These are phyloP conservation scores for Chaetodon trifasciatus DNA, from an alignment of 2,797 vertebrate genomes.

Conservation along the genomic window DNA sequence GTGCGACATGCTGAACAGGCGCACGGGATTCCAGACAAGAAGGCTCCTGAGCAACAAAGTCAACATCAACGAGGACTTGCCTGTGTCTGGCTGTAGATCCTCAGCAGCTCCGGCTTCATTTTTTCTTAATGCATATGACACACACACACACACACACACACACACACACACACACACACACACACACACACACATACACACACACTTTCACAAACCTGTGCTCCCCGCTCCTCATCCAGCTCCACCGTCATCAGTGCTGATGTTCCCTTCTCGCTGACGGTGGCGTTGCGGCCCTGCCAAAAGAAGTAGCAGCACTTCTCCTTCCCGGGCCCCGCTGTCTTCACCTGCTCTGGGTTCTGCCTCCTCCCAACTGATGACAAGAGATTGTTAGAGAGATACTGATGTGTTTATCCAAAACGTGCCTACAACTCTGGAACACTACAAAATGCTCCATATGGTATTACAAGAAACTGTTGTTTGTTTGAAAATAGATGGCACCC, in stretches of 20 bases:
- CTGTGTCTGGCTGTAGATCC: too few relatives aligned
- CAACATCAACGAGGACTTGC: too few relatives aligned
- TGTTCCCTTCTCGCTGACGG: slow-evolving; percentile 94
- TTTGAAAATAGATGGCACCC: slow-evolving; percentile 49
- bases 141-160: neutral
- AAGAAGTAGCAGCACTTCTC: slow-evolving; percentile 98
- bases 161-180: neutral
- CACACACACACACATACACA: too few relatives aligned
- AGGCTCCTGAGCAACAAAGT: too few relatives aligned
- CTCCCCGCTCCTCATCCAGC: slow-evolving; percentile 94
- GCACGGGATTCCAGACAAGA: too few relatives aligned
- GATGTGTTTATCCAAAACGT: too few relatives aligned
- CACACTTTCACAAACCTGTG: slow-evolving; percentile 86
- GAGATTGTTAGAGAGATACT: neutral
- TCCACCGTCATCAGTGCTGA: slow-evolving; percentile 96
- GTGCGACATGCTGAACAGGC: too few relatives aligned
- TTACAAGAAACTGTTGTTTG: neutral
- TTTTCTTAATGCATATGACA: too few relatives aligned
- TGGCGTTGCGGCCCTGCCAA: slow-evolving; percentile 95
- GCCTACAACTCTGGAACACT: neutral
- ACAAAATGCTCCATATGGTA: neutral
- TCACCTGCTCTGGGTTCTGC: slow-evolving; percentile 88
- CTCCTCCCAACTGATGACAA: slow-evolving; percentile 89
- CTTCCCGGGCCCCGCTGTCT: slow-evolving; percentile 87
- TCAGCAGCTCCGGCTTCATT: too few relatives aligned